Evolutionary conservation across 2,888 invertebrate species (phyloP).

Genomic region (Eristalis intricaria): DNA sequence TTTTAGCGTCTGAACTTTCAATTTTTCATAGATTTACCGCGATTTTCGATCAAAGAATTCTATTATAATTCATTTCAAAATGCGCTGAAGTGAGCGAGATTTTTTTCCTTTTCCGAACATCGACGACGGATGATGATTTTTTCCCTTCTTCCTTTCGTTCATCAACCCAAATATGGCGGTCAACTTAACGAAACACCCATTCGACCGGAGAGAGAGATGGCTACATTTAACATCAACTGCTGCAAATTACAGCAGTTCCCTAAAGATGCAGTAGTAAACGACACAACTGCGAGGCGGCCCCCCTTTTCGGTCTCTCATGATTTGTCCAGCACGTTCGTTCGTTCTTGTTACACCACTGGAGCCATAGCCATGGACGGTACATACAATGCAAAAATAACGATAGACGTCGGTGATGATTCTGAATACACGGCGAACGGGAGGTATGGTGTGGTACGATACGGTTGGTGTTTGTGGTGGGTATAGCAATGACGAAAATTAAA

Average conservation of each 20-base stretch:
- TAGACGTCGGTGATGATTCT: constrained; percentile 31
- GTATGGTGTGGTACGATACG: neutral
- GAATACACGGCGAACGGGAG: neutral
- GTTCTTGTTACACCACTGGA: neutral
- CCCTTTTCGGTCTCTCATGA: neutral
- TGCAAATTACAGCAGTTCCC: constrained; percentile 51
- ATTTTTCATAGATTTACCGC: constrained; percentile 74
- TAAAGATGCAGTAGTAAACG: constrained; percentile 24
- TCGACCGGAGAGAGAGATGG: constrained; percentile 16
- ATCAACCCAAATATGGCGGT: constrained; percentile 68
- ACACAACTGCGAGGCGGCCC: neutral
- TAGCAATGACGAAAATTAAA: constrained; percentile 1
- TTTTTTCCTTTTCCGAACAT: constrained; percentile 57
- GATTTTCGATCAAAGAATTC: constrained; percentile 64
- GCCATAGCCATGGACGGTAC: constrained; percentile 17
- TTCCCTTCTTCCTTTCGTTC: constrained; percentile 73
- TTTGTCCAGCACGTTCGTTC: neutral
- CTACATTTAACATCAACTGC: constrained; percentile 20
- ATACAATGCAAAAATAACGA: constrained; percentile 61
- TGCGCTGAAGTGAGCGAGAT: constrained; percentile 46
- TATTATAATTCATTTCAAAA: constrained; percentile 54
- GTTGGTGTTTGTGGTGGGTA: neutral
- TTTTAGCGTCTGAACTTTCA: constrained; percentile 70
- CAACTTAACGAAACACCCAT: constrained; percentile 63
- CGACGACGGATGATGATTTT: constrained; percentile 68